Base-by-base conservation (phyloP, 1,140 invertebrate species). In the Leptinotarsa texana region DNA sequence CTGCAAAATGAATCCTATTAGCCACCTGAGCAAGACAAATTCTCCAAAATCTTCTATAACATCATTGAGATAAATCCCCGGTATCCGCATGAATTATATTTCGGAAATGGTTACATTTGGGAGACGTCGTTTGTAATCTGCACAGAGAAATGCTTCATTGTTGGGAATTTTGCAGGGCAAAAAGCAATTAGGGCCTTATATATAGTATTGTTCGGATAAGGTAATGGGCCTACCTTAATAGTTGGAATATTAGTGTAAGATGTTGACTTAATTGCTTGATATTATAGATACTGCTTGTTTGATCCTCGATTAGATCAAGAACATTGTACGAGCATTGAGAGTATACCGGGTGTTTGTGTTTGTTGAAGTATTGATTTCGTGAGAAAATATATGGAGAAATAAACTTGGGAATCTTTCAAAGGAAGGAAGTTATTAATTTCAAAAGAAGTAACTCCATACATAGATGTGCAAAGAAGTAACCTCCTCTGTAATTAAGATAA, bases 11-110 rank as follows among this genome's bases (percentile, higher is more conserved):
- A 42, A 42, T 42, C 8, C 33, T 42, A 42, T 42, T 11, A 42
- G 33, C 33, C 8, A 42, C 33, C 33, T 42, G 33, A 3, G 33
- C 33, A 42, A 2, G 33, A 42, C 33, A 42, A 42, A 42, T 42
- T 42, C 33, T 42, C 33, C 51, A 57, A 18, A 57, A 57, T 57
- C 51, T 57, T 18, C 51, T 57, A 57, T 17, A 33, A 33, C 27
- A 57, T 17, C 51, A 57, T 57, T 18, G n/a, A 57, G 51, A 57
- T 57, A 57, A 57, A 18, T 57, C 51, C 51, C 15, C 51, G 2
- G n/a, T 57, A 57, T n/a, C 51, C 51, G 51, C 51, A 57, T 57
- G 51, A 57, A 57, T 57, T 57, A 57, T 57, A 57, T 57, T 57
- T 18, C 51, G 51, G 51, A 57, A 57, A 57, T 57, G 51, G 51